These are phyloP conservation scores for Drosophila monieri DNA, from an alignment of 2,888 invertebrate genomes.

Conservation along the genomic window DNA sequence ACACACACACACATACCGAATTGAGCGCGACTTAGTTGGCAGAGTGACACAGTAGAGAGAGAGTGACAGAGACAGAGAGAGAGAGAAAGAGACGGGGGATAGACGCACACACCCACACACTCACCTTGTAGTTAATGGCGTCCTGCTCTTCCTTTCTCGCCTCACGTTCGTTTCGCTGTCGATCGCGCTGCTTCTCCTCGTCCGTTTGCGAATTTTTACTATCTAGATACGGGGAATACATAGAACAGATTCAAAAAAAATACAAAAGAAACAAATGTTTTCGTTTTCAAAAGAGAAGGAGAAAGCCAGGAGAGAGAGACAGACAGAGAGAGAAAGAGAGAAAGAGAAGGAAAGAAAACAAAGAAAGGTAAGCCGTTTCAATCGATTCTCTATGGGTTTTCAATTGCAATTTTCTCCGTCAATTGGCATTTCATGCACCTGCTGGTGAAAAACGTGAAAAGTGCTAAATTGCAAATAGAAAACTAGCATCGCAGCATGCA, in stretches of 20 bases:
- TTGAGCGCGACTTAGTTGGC: slow-evolving; percentile 27
- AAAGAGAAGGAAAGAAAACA: slow-evolving; percentile 41
- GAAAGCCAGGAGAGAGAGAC: slow-evolving; percentile 40
- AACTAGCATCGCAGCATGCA: slow-evolving; percentile 32
- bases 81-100: slow-evolving; percentile 27
- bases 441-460: slow-evolving; percentile 9
- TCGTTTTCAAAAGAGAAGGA: slow-evolving; percentile 9
- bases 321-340: slow-evolving; percentile 26
- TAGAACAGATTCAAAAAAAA: slow-evolving; percentile 9
- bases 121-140: slow-evolving; percentile 84
- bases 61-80: slow-evolving; percentile 18
- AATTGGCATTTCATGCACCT: slow-evolving; percentile 21
- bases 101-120: slow-evolving; percentile 57
- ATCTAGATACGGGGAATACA: slow-evolving; percentile 63
- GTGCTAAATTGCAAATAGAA: slow-evolving; percentile 10
- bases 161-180: slow-evolving; percentile 84
- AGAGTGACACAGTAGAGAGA: slow-evolving; percentile 17
- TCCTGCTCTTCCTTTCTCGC: slow-evolving; percentile 84
- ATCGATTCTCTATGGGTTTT: slow-evolving; percentile 41
- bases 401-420: slow-evolving; percentile 17
- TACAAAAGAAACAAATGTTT: slow-evolving; percentile 4
- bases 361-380: slow-evolving; percentile 54
- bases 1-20: slow-evolving; percentile 23
- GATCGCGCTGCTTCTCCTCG: slow-evolving; percentile 84
- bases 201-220: slow-evolving; percentile 84